Conservation (phyloP, 2,797 vertebrate species). For the Scarus forsteni region DNA sequence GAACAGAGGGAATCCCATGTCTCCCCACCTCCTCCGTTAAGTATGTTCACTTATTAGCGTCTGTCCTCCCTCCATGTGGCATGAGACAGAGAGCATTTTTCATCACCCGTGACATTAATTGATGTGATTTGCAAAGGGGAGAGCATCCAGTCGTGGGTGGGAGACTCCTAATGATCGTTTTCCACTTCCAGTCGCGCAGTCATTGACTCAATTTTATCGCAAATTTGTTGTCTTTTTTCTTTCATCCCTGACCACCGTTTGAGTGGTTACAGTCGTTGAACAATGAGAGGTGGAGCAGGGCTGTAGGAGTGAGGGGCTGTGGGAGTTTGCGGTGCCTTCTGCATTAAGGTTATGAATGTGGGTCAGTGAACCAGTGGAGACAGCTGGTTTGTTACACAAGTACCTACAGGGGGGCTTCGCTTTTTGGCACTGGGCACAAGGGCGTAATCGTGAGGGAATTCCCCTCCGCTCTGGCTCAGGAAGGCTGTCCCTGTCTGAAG, state of each 20-base stretch:
- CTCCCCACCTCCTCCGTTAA: conserved; percentile 83
- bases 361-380: conserved; percentile 84
- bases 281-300: conserved; percentile 68
- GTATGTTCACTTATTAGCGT: conserved; percentile 84
- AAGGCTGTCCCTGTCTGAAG: conserved; percentile 72
- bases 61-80: conserved; percentile 83
- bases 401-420: conserved; percentile 73
- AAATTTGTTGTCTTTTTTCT: conserved; percentile 79
- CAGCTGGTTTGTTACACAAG: conserved; percentile 84
- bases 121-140: conserved; percentile 86
- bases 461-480: conserved; percentile 76
- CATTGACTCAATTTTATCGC: conserved; percentile 83
- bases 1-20: conserved; percentile 79
- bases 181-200: conserved; percentile 85
- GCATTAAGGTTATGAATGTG: conserved; percentile 80
- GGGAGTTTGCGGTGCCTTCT: conserved; percentile 69
- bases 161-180: conserved; percentile 87
- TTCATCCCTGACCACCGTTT: conserved; percentile 77
- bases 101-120: conserved; percentile 86
- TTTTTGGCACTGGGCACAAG: conserved; percentile 75
- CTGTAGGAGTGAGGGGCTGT: conserved; percentile 54
- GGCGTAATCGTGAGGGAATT: conserved; percentile 83
- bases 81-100: conserved; percentile 84
- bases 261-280: conserved; percentile 54
- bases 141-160: conserved; percentile 85